Percentiles rank a stretch among this genome's conserved stretches.
Conservation (phyloP, 2,797 vertebrate species). For the Anguilla pacifica region DNA sequence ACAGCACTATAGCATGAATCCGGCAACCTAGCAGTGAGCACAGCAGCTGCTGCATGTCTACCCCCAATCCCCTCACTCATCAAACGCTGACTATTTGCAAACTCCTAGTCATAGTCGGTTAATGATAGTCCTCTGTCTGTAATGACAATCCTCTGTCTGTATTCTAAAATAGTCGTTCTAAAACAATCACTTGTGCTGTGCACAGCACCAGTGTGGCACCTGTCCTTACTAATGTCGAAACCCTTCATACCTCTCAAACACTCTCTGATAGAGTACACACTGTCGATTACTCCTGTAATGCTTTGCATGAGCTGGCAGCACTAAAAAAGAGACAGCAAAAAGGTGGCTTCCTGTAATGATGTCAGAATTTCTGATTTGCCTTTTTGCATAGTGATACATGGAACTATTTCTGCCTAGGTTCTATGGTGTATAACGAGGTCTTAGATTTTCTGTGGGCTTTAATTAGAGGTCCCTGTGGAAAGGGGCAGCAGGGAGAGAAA, state of each 20-base stretch:
- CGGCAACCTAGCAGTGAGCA: background rate
- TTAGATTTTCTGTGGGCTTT: slow-evolving; percentile 54
- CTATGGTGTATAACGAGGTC: slow-evolving; percentile 46
- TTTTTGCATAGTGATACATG: background rate
- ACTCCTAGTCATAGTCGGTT: background rate
- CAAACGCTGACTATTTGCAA: background rate
- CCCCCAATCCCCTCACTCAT: background rate
- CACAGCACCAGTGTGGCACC: background rate
- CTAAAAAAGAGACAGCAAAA: background rate
- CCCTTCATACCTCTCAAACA: background rate
- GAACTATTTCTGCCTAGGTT: slow-evolving; percentile 21
- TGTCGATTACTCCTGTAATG: background rate
- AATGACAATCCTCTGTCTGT: background rate
- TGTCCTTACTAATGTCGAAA: background rate
- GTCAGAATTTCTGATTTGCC: slow-evolving; percentile 16
- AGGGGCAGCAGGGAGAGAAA: slow-evolving; percentile 19
- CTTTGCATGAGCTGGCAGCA: background rate
- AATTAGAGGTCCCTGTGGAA: slow-evolving; percentile 55
- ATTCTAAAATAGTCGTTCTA: background rate
- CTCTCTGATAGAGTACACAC: background rate
- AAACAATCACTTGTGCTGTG: background rate
- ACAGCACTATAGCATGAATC: background rate
- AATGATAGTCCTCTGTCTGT: background rate
- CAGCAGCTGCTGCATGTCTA: background rate
- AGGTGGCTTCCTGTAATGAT: background rate